phyloP scores from a whole-genome alignment of 1,140 invertebrate species.

The Forficula auricularia region DNA sequence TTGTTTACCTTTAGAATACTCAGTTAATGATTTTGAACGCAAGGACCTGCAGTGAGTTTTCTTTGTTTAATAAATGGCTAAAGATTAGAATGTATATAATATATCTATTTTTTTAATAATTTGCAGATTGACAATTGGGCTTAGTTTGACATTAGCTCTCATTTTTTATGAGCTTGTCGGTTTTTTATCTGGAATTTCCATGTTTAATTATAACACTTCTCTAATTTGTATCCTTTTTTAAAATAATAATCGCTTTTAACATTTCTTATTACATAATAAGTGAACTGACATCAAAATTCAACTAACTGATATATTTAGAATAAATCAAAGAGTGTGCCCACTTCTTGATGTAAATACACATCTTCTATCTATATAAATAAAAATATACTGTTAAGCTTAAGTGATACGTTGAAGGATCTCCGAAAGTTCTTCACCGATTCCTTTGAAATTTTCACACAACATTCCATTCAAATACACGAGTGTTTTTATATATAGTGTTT shows the following conservation, averaged over 20 bases:
- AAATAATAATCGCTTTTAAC: not conserved
- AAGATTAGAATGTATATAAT: not conserved
- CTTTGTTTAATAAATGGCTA: not conserved
- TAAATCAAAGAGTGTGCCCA: not conserved
- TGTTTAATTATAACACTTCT: constrained; percentile 40
- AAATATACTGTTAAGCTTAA: not conserved
- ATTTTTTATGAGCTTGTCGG: constrained; percentile 38
- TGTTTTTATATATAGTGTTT: too few species aligned
- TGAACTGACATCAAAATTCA: not conserved
- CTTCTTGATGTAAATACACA: too few species aligned
- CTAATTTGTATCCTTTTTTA: constrained; percentile 45
- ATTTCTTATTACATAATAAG: not conserved
- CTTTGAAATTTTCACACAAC: too few species aligned
- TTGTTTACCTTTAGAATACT: constrained; percentile 6
- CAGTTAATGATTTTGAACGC: constrained; percentile 1
- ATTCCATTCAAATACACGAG: too few species aligned
- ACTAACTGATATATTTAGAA: not conserved
- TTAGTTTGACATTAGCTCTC: constrained; percentile 31
- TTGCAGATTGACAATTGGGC: constrained; percentile 33
- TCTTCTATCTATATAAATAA: not conserved
- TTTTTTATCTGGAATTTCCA: constrained; percentile 43
- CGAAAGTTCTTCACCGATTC: too few species aligned
- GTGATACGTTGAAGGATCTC: not conserved
- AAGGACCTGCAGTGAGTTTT: constrained; percentile 15
- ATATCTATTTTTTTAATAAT: constrained; percentile 9